Percentiles rank a stretch among this genome's conserved stretches.
phyloP scores from a whole-genome alignment of 2,888 invertebrate genomes.

The Drosophila vallismaia region DNA sequence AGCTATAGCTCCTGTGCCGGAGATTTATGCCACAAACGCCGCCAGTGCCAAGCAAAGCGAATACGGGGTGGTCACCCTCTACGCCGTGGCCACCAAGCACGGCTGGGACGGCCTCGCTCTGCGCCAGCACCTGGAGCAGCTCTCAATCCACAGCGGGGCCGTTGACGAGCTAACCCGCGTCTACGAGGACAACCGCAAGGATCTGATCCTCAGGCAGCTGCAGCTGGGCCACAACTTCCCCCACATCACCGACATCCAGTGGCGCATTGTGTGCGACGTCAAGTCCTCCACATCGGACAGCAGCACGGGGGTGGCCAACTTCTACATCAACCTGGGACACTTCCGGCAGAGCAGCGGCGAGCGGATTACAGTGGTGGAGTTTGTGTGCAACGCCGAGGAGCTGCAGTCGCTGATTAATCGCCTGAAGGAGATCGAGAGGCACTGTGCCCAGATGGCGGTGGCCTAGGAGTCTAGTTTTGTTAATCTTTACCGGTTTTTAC shows the following conservation, averaged over 20 bases:
- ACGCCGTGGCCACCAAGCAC: slow-evolving; percentile 81
- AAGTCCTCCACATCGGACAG: slow-evolving; percentile 81
- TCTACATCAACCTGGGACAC: slow-evolving; percentile 81
- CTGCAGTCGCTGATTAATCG: slow-evolving; percentile 83
- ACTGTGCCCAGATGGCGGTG: slow-evolving; percentile 77
- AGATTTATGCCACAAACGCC: slow-evolving; percentile 82
- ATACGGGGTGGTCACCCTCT: slow-evolving; percentile 81
- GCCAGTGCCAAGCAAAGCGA: slow-evolving; percentile 83
- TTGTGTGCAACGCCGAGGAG: slow-evolving; percentile 83
- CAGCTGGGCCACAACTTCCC: slow-evolving; percentile 80
- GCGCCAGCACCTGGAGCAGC: slow-evolving; percentile 75
- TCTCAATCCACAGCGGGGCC: slow-evolving; percentile 62
- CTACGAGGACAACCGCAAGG: slow-evolving; percentile 81
- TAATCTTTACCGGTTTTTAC: neutral
- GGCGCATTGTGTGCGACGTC: slow-evolving; percentile 82
- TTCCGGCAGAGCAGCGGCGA: slow-evolving; percentile 80
- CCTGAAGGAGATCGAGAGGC: slow-evolving; percentile 83
- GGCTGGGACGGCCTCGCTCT: slow-evolving; percentile 72
- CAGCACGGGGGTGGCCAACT: slow-evolving; percentile 79
- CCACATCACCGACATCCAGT: slow-evolving; percentile 82
- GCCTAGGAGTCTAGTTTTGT: slow-evolving; percentile 22
- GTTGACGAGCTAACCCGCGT: slow-evolving; percentile 79
- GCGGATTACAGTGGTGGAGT: slow-evolving; percentile 81
- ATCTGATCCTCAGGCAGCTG: slow-evolving; percentile 78
- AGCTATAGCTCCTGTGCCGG: slow-evolving; percentile 83